These are phyloP conservation scores for Jaculus jaculus DNA, from an alignment of 2,113 vertebrate species.

Conservation along the genomic window DNA sequence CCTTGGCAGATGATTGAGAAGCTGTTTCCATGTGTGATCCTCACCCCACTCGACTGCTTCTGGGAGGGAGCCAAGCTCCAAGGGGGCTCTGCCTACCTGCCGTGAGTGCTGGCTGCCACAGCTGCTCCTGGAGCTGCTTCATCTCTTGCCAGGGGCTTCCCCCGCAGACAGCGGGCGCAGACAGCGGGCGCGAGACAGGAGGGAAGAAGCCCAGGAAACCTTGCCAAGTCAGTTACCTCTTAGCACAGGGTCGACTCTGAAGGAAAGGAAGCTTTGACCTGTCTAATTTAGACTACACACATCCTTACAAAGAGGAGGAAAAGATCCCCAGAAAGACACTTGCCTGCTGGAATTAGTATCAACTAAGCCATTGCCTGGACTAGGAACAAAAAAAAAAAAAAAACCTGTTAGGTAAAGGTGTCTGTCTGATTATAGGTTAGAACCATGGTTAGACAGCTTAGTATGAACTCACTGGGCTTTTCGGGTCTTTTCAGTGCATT, in stretches of 20 bases:
- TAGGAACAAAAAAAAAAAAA: not conserved
- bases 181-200: not conserved
- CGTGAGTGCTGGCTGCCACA: conserved; percentile 88
- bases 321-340: not conserved
- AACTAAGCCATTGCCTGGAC: not conserved
- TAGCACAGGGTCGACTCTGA: not conserved
- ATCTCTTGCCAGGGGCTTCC: not conserved
- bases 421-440: not conserved
- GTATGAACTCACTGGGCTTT: not conserved
- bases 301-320: not conserved
- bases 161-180: not conserved
- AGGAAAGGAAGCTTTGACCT: not conserved
- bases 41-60: conserved; percentile 98
- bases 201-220: not conserved
- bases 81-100: conserved; percentile 97
- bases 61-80: conserved; percentile 99
- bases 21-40: conserved; percentile 98
- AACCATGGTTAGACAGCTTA: not conserved
- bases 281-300: not conserved
- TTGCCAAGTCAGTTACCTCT: not conserved
- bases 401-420: not conserved
- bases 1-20: conserved; percentile 96
- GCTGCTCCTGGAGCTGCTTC: not conserved
- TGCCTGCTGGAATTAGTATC: not conserved
- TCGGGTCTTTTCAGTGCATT: not conserved